Conservation (phyloP, 2,888 invertebrate genomes). For the Lasioglossum vierecki region DNA sequence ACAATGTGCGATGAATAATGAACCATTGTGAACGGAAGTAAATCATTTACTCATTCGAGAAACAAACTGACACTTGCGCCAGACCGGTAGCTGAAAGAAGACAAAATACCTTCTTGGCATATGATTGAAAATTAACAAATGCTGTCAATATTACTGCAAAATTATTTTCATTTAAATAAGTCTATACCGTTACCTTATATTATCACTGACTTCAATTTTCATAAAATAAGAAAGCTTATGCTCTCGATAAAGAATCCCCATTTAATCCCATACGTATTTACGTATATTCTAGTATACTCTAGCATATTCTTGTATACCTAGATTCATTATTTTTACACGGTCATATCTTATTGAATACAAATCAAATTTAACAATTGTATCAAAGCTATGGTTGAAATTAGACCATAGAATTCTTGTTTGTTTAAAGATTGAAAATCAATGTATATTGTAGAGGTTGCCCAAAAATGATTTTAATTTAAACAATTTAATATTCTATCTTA, state of each 20-base stretch:
- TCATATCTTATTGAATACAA: background rate
- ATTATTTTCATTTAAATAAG: background rate
- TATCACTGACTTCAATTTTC: background rate
- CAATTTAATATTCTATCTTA: no score
- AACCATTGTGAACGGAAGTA: slow-evolving; percentile 4
- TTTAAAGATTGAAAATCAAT: background rate
- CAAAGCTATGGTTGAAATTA: background rate
- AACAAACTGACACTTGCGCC: background rate
- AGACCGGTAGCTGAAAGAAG: background rate
- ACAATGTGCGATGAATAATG: background rate
- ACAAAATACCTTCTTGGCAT: background rate
- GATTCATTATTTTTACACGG: background rate
- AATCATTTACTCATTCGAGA: slow-evolving; percentile 5
- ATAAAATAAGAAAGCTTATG: no score
- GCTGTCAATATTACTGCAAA: background rate
- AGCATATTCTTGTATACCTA: background rate
- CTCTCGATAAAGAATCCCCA: no score
- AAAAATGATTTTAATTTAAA: background rate
- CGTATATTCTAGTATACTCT: background rate
- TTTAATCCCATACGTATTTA: no score
- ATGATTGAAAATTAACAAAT: background rate
- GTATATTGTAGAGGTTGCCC: background rate
- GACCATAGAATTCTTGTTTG: background rate
- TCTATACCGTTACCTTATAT: background rate
- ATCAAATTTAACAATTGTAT: background rate